phyloP scores from a whole-genome alignment of 2,113 vertebrate species.

The Pseudopipra pipra region DNA sequence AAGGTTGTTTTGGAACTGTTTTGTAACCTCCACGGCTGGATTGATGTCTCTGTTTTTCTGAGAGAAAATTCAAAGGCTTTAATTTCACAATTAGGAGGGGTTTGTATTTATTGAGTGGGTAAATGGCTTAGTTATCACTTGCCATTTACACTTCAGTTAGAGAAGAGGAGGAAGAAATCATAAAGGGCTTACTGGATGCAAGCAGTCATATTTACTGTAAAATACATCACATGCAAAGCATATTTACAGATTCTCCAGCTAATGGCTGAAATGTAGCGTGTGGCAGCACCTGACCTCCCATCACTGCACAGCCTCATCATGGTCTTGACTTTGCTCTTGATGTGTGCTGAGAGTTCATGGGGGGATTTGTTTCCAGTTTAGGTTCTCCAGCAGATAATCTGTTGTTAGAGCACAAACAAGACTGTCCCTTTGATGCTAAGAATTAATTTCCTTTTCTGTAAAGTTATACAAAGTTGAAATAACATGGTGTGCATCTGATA shows the following conservation, averaged over 20 bases:
- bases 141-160: background rate
- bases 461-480: background rate
- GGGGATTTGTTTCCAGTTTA: background rate
- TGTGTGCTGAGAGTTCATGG: background rate
- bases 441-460: background rate
- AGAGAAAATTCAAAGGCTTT: background rate
- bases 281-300: background rate
- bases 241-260: background rate
- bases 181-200: background rate
- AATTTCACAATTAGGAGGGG: background rate
- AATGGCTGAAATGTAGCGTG: background rate
- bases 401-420: background rate
- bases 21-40: background rate
- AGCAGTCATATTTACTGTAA: background rate
- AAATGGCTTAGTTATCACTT: background rate
- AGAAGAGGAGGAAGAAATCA: background rate
- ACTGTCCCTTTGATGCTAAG: background rate
- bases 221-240: background rate
- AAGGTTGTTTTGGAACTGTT: background rate
- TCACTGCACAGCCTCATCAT: accelerated
- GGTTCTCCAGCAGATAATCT: background rate
- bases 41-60: background rate
- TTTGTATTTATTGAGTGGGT: background rate
- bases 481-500: background rate
- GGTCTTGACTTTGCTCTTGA: background rate